Evolutionary conservation across 2,797 vertebrate species (phyloP).

Genomic region (Hephaestus fuliginosus): DNA sequence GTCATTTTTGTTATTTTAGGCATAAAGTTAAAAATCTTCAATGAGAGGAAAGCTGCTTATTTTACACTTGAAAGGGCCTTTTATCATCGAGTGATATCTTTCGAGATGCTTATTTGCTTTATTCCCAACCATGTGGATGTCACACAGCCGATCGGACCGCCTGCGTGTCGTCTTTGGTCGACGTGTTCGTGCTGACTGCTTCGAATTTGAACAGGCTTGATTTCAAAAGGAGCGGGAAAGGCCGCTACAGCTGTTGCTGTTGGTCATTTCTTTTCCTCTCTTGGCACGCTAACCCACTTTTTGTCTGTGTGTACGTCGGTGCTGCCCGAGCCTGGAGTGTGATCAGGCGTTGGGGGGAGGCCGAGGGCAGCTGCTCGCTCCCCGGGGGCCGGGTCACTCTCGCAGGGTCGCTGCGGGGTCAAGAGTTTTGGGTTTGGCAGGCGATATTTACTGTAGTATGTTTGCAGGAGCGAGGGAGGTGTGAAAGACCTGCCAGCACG

Average conservation of each 20-base stretch:
- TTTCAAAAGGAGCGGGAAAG: constrained; percentile 62
- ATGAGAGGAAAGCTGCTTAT: constrained; percentile 22
- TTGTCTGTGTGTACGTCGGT: constrained; percentile 8
- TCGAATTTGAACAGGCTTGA: constrained; percentile 19
- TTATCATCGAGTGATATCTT: constrained; percentile 10
- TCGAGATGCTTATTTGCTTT: constrained; percentile 18
- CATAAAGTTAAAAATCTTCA: constrained; percentile 27
- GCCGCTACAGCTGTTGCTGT: constrained; percentile 48
- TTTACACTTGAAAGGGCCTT: constrained; percentile 38
- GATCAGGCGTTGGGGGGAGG: constrained; percentile 21
- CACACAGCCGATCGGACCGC: background rate
- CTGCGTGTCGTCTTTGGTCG: background rate
- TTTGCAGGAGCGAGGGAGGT: background rate
- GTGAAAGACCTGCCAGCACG: background rate
- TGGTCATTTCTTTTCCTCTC: constrained; percentile 31
- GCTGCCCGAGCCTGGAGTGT: constrained; percentile 18
- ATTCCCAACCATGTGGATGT: background rate
- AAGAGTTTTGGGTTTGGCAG: constrained; percentile 46
- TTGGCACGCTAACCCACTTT: constrained; percentile 40
- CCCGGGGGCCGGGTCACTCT: constrained; percentile 48
- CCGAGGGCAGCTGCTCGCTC: constrained; percentile 67
- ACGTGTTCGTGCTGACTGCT: background rate
- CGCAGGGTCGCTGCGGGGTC: constrained; percentile 50
- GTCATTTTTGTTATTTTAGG: constrained; percentile 45
- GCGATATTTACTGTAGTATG: constrained; percentile 11